Conservation (phyloP, 2,797 vertebrate genomes). For the Oceanodroma leucorhoa region DNA sequence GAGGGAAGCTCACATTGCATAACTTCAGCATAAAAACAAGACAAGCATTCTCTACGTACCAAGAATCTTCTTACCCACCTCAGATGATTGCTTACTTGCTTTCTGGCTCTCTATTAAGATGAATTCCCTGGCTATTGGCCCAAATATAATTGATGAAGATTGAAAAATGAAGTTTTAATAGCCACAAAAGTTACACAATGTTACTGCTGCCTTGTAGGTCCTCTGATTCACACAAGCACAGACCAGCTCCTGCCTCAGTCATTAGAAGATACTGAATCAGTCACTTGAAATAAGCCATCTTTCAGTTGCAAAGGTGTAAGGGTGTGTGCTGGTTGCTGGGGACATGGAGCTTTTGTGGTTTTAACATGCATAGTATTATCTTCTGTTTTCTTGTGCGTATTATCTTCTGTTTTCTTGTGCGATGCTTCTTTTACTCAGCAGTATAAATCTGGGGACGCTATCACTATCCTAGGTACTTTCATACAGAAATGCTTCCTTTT, state of each 20-base stretch:
- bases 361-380: accelerated
- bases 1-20: not conserved
- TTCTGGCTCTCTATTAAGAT: not conserved
- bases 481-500: not conserved
- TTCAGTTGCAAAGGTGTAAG: not conserved
- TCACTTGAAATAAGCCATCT: not conserved
- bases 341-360: accelerated
- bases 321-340: not conserved
- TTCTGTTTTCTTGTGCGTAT: not conserved
- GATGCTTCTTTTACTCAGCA: not conserved
- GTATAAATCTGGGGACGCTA: not conserved
- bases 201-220: not conserved
- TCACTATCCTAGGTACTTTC: not conserved
- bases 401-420: not conserved
- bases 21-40: not conserved
- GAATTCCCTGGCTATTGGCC: not conserved
- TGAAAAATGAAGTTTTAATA: not conserved
- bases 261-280: not conserved
- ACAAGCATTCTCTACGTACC: not conserved
- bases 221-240: not conserved
- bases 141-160: not conserved
- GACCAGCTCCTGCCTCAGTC: not conserved
- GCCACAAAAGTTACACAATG: not conserved
- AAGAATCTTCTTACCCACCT: not conserved
- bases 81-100: not conserved